Evolutionary conservation across 1,140 invertebrate genomes (phyloP).

Genomic region (Anadara kagoshimensis): DNA sequence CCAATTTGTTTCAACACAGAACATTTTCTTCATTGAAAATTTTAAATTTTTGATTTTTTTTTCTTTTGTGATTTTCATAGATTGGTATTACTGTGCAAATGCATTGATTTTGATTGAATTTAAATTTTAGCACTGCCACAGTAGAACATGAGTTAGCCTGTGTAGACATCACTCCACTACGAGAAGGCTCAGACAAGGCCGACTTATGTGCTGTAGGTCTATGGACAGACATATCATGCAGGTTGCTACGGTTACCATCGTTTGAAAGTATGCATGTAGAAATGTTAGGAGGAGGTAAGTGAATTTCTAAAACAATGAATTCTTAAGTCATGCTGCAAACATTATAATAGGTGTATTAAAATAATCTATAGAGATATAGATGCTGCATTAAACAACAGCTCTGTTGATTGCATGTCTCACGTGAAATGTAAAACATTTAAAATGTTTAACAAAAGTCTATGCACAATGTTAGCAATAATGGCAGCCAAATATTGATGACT

Average conservation of each 20-base stretch:
- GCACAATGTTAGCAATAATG: too few species aligned
- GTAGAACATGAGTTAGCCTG: conserved; percentile 97
- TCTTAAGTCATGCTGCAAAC: neutral
- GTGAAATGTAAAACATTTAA: too few species aligned
- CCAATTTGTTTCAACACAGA: too few species aligned
- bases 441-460: too few species aligned
- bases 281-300: conserved; percentile 86
- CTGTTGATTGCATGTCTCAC: neutral
- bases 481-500: too few species aligned
- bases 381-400: neutral
- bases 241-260: conserved; percentile 86
- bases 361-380: neutral
- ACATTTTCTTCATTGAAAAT: too few species aligned
- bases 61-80: too few species aligned
- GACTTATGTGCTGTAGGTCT: conserved; percentile 92
- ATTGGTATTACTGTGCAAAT: too few species aligned
- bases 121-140: conserved; percentile 70
- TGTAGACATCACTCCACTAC: conserved; percentile 92
- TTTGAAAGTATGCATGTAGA: conserved; percentile 84
- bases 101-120: too few species aligned
- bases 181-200: conserved; percentile 76
- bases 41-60: too few species aligned
- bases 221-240: conserved; percentile 97
- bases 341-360: conserved; percentile 25
- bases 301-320: neutral